phyloP scores from a whole-genome alignment of 2,888 invertebrate species.

The Hyposoter didymator region DNA sequence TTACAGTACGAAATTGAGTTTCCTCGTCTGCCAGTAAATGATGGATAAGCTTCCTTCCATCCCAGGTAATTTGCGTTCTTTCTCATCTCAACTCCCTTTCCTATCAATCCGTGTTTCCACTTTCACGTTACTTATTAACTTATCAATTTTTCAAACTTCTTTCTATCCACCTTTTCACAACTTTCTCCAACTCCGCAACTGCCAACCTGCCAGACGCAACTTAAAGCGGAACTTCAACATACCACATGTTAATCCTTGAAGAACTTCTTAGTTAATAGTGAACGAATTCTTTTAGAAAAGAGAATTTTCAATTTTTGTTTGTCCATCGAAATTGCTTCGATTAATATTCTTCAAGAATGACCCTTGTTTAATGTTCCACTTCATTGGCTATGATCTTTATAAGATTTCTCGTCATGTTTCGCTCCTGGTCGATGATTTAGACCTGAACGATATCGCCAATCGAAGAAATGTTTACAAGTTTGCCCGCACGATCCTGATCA shows the following conservation, averaged over 20 bases:
- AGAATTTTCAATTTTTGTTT: neutral
- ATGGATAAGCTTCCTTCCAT: constrained; percentile 7
- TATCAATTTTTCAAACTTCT: constrained; percentile 47
- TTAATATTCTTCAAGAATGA: neutral
- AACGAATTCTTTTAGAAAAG: neutral
- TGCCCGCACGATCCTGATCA: neutral
- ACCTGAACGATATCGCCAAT: neutral
- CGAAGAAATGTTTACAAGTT: neutral
- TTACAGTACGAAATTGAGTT: constrained; percentile 46
- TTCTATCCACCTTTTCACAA: neutral
- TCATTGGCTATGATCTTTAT: neutral
- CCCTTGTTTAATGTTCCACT: neutral
- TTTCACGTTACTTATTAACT: constrained; percentile 42
- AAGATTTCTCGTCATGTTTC: neutral
- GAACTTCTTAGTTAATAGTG: neutral
- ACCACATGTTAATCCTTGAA: neutral
- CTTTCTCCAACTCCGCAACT: constrained; percentile 12
- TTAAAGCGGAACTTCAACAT: neutral
- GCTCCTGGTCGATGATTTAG: neutral
- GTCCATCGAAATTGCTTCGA: neutral
- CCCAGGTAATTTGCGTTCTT: neutral
- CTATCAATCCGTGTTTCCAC: constrained; percentile 42
- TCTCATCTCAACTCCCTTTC: neutral
- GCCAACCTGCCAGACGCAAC: neutral
- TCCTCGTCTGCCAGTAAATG: constrained; percentile 6